A percentile compares a stretch with the other conserved stretches of the same genome.
These are phyloP conservation scores for Coleophora deauratella DNA, from an alignment of 2,888 invertebrate species.

Conservation along the genomic window DNA sequence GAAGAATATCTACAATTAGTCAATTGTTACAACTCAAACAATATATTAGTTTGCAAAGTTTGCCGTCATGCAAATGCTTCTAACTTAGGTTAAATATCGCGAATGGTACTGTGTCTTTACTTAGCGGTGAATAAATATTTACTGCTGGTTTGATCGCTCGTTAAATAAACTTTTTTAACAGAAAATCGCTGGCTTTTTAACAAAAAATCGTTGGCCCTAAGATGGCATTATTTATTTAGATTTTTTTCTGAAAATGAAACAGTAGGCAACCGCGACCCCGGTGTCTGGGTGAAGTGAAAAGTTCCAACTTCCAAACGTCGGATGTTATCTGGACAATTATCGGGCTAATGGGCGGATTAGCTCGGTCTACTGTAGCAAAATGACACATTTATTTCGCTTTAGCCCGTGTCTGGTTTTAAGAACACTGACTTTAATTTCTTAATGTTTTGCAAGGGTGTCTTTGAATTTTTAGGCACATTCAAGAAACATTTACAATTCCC, in stretches of 20 bases:
- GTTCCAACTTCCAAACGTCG: conserved; percentile 12
- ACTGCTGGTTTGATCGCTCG: no score
- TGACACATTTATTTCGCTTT: conserved; percentile 1
- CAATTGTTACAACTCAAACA: no score
- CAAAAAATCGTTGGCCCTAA: conserved; percentile 2
- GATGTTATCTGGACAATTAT: conserved; percentile 10
- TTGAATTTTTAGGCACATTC: background rate
- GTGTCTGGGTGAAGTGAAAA: conserved; percentile 10
- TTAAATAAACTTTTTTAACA: no score
- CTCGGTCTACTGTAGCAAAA: background rate
- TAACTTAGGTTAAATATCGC: no score
- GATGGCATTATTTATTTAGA: conserved; percentile 1
- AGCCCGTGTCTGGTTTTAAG: background rate
- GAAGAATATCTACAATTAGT: no score
- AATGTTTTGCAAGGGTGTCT: background rate
- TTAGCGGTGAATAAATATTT: no score
- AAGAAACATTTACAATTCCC: background rate
- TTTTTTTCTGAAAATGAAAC: background rate
- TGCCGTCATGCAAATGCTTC: no score
- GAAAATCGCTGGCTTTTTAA: no score
- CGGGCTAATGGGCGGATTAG: conserved; percentile 3
- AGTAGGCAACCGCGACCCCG: conserved; percentile 2
- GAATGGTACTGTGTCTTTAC: no score
- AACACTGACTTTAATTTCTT: background rate
- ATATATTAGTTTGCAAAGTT: no score